These are phyloP conservation scores for Sphaeridia pumilis DNA, from an alignment of 2,888 invertebrate species.

Conservation along the genomic window DNA sequence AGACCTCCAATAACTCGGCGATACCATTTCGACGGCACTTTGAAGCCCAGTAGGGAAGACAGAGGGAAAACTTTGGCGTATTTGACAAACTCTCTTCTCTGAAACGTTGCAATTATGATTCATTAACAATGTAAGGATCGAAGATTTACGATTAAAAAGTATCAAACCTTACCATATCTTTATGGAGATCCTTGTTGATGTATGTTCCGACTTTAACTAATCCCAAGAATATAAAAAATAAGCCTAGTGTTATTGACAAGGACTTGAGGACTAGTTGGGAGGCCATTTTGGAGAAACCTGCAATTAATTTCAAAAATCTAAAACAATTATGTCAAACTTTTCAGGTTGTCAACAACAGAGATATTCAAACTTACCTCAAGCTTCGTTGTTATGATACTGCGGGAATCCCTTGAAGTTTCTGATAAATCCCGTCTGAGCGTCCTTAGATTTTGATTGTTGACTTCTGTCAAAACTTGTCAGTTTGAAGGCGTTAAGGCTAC, in stretches of 20 bases:
- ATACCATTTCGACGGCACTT: conserved; percentile 87
- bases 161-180: conserved; percentile 69
- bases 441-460: no score
- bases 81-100: conserved; percentile 89
- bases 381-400: no score
- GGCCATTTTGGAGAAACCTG: conserved; percentile 22
- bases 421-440: no score
- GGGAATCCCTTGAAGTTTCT: no score
- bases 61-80: conserved; percentile 90
- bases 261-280: conserved; percentile 64
- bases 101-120: conserved; percentile 42
- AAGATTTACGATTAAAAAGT: neutral
- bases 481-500: no score
- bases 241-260: conserved; percentile 76
- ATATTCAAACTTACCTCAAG: no score
- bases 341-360: no score
- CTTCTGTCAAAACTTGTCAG: no score
- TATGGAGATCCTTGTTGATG: conserved; percentile 87
- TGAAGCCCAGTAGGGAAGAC: conserved; percentile 65
- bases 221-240: conserved; percentile 92
- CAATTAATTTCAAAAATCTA: neutral
- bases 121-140: neutral
- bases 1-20: conserved; percentile 68
- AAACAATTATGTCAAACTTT: neutral
- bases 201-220: conserved; percentile 81